These are phyloP conservation scores for Nylanderia fulva DNA, from an alignment of 1,140 invertebrate genomes.

Conservation along the genomic window DNA sequence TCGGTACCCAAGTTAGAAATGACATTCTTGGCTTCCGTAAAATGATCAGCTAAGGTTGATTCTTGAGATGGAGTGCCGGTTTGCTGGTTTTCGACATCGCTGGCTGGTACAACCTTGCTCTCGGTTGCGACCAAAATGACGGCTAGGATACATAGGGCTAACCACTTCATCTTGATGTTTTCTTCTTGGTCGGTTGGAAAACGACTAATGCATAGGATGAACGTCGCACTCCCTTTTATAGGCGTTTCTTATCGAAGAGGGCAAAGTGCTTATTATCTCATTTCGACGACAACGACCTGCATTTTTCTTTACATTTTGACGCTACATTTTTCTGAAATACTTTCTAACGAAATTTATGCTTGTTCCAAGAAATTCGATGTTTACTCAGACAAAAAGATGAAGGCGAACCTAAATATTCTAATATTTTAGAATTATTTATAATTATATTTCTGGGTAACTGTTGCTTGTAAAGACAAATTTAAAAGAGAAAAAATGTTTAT, in stretches of 20 bases:
- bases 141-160: slow-evolving; percentile 58
- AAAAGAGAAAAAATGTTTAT: background rate
- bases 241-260: slow-evolving; percentile 78
- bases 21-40: slow-evolving; percentile 72
- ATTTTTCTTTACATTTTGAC: background rate
- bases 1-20: slow-evolving; percentile 71
- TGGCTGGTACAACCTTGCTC: slow-evolving; percentile 31
- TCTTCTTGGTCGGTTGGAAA: slow-evolving; percentile 47
- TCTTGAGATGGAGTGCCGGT: slow-evolving; percentile 51
- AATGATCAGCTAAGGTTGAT: slow-evolving; percentile 57
- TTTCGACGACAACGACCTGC: slow-evolving; percentile 31
- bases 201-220: slow-evolving; percentile 71
- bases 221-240: slow-evolving; percentile 76
- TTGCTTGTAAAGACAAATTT: background rate
- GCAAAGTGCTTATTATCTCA: slow-evolving; percentile 76
- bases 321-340: background rate
- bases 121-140: slow-evolving; percentile 45
- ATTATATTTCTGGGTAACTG: background rate
- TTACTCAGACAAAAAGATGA: background rate
- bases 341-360: background rate
- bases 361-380: background rate
- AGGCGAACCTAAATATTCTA: background rate
- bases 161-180: slow-evolving; percentile 73
- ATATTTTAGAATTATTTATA: background rate
- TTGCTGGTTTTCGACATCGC: slow-evolving; percentile 29